These are phyloP conservation scores for Caiman crocodilus DNA, from an alignment of 2,797 vertebrate genomes.

Conservation along the genomic window DNA sequence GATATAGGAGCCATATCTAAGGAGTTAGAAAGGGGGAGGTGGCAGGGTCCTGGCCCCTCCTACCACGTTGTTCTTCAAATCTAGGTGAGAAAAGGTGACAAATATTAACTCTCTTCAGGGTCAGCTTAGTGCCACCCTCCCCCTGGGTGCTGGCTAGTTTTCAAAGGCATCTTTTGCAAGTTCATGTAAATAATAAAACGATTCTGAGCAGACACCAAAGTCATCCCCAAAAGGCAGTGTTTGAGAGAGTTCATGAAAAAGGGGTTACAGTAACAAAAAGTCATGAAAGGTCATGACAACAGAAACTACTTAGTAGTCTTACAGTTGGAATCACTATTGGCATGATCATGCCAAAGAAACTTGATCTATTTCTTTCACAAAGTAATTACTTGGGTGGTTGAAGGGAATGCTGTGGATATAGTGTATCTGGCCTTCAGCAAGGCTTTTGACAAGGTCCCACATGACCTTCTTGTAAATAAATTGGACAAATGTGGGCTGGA, in stretches of 20 bases:
- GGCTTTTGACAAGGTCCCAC: too few species aligned
- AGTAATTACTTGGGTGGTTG: too few species aligned
- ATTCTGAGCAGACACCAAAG: too few species aligned
- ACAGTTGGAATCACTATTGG: not conserved
- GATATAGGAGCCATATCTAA: not conserved
- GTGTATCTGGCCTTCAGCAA: too few species aligned
- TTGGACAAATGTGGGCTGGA: too few species aligned
- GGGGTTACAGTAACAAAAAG: not conserved
- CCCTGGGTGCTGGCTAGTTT: not conserved
- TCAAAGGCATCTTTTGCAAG: not conserved
- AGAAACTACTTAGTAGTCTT: not conserved
- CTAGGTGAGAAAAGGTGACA: not conserved
- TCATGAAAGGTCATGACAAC: not conserved
- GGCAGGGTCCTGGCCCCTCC: not conserved
- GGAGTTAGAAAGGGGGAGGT: not conserved
- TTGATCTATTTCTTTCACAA: too few species aligned
- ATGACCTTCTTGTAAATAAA: too few species aligned
- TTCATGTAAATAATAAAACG: not conserved
- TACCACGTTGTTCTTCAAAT: not conserved
- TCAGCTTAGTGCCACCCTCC: not conserved
- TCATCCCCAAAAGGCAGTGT: not conserved
- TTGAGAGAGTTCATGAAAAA: not conserved
- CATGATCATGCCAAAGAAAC: not conserved
- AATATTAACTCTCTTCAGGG: not conserved
- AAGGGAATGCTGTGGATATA: too few species aligned